Base-by-base conservation (phyloP, 1,140 invertebrate genomes). In the Cecropterus lyciades region DNA sequence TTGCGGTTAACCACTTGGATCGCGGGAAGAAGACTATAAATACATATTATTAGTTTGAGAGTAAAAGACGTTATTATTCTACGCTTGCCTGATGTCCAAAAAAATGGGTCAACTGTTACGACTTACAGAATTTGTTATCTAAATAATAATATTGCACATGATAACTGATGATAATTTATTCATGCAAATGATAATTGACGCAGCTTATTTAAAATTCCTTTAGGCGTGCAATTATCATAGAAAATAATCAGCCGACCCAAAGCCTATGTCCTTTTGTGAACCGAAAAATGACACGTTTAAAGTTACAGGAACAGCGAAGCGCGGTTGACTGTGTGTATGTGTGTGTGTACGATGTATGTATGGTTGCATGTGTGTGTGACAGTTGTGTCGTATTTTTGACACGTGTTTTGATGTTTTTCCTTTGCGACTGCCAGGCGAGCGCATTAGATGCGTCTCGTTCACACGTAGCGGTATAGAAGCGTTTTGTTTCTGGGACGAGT, bases 371-470 rank as follows among this genome's bases (percentile, higher is more conserved):
- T 53, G 27, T 48, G 43, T 72, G 66, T 70, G 65, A 64, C 48
- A 27, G 62, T 65, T 73, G 72, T 70, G 69, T 67, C 43, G 62
- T 70, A 42, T 60, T 63, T 73, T 73, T 70, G 72, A 73, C 69
- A 70, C 48, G 62, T 67, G 33, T 63, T 63, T 63, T 65, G 63
- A 53, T 65, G 66, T 52, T 63, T 65, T 71, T 69, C 43, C 66
- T 67, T 65, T 69, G 45, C 63, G 40, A 48, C 42, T 53, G 60
- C 48, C 60, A 43, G 24, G 45, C 45, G 49, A 37, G 24, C 40
- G 79, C 73, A 85, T 87, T 62, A 75, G 76, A 85, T 87, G 82
- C 71, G 73, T 71, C 56, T 56, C 17, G 37, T 70, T 65, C 68
- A 72, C 69, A 69, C 53, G 24, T 48, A 69, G 60, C 72, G 67